Conservation (phyloP, 2,113 vertebrate genomes). For the Xenopus laevis region DNA sequence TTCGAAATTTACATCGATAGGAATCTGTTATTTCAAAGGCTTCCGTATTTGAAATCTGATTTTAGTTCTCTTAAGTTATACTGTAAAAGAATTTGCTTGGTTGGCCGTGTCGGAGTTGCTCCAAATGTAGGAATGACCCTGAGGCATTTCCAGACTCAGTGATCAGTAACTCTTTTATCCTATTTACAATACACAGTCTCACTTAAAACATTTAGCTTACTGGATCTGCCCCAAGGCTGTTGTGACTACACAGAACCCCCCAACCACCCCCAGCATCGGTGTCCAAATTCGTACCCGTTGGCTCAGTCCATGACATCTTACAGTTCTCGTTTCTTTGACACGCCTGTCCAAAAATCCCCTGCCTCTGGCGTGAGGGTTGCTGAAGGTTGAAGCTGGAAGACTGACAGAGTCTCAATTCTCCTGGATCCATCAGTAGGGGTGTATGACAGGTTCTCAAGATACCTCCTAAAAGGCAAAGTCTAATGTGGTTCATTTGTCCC, state of each 20-base stretch:
- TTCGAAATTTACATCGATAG: no score
- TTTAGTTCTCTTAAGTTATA: neutral
- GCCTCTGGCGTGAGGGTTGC: slow-evolving; percentile 19
- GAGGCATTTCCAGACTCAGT: slow-evolving; percentile 63
- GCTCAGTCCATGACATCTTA: slow-evolving; percentile 36
- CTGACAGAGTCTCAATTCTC: slow-evolving; percentile 29
- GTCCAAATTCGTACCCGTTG: slow-evolving; percentile 35
- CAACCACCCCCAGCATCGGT: slow-evolving; percentile 9
- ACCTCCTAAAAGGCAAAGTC: no score
- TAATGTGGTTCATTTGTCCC: no score
- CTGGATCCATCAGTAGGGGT: neutral
- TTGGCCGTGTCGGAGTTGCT: slow-evolving; percentile 23
- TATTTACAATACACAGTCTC: slow-evolving; percentile 79
- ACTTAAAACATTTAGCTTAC: slow-evolving; percentile 59
- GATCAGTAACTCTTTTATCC: slow-evolving; percentile 72
- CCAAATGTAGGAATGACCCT: slow-evolving; percentile 62
- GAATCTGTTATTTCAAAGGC: no score
- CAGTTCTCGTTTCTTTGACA: slow-evolving; percentile 24
- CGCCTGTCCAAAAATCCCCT: slow-evolving; percentile 39
- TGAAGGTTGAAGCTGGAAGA: slow-evolving; percentile 18
- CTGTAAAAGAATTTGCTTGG: neutral
- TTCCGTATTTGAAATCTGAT: no score
- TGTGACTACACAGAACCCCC: slow-evolving; percentile 58
- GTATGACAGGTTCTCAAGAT: no score
- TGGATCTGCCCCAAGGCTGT: slow-evolving; percentile 64